phyloP scores from a whole-genome alignment of 2,113 vertebrate species.

The Paracanthobrama guichenoti region DNA sequence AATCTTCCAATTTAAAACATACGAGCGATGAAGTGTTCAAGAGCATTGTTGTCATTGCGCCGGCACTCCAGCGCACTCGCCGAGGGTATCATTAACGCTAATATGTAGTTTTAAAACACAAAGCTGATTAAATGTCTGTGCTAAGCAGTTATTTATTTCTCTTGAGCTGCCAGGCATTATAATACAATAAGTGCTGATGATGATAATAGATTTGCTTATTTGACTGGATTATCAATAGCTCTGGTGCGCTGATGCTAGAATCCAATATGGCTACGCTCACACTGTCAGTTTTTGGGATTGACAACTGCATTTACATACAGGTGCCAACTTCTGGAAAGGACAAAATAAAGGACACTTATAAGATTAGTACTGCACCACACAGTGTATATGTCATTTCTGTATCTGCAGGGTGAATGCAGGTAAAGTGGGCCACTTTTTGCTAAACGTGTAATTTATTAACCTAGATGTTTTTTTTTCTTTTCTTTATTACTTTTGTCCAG shows the following conservation, averaged over 20 bases:
- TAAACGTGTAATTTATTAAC: no score
- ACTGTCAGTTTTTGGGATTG: no score
- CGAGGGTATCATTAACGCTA: slow-evolving; percentile 39
- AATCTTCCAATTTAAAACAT: slow-evolving; percentile 40
- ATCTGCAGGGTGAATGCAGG: no score
- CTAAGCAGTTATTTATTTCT: slow-evolving; percentile 34
- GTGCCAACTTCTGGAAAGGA: no score
- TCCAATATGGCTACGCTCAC: neutral
- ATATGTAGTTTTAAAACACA: slow-evolving; percentile 38
- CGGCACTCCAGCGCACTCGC: neutral
- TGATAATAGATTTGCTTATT: slow-evolving; percentile 12
- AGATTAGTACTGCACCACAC: no score
- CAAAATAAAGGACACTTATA: no score
- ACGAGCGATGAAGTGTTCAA: neutral
- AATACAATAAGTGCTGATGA: slow-evolving; percentile 10
- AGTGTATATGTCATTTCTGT: no score
- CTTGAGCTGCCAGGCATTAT: slow-evolving; percentile 21
- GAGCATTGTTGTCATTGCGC: slow-evolving; percentile 12
- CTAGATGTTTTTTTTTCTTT: no score
- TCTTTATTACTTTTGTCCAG: no score
- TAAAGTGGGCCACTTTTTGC: no score
- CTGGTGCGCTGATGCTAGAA: neutral
- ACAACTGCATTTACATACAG: no score
- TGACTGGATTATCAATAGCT: slow-evolving; percentile 2
- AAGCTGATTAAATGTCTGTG: slow-evolving; percentile 23